Conservation (phyloP, 64 coral and sea anemone genomes). For the Orbicella faveolata region DNA sequence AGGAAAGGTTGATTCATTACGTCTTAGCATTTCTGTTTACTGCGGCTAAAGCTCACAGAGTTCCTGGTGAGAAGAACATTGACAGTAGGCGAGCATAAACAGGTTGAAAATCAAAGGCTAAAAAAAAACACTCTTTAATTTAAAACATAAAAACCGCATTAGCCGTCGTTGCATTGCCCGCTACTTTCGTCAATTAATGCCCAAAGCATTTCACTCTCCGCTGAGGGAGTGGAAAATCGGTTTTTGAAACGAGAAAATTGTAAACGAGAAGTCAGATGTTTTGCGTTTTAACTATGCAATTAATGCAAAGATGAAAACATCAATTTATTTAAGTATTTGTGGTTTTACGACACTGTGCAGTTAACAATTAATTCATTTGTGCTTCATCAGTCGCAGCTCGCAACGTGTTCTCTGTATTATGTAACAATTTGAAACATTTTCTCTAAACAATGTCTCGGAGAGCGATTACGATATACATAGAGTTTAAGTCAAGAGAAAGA, state of each 20-base stretch:
- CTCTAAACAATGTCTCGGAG: background rate
- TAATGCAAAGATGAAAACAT: background rate
- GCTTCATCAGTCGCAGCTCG: background rate
- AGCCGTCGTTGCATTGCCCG: background rate
- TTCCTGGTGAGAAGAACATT: too few species aligned
- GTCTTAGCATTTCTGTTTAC: background rate
- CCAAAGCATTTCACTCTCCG: background rate
- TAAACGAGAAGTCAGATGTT: slow-evolving; percentile 5
- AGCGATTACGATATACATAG: background rate
- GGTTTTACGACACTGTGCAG: background rate
- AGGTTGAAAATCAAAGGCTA: too few species aligned
- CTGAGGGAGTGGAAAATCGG: background rate
- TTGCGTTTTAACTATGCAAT: background rate
- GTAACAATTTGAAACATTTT: slow-evolving; percentile 29
- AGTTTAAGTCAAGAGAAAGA: background rate
- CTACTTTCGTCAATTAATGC: background rate
- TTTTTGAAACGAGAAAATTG: background rate
- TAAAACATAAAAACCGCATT: background rate
- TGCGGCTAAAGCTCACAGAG: background rate
- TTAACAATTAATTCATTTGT: background rate
- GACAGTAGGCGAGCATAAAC: too few species aligned
- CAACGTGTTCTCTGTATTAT: slow-evolving; percentile 35
- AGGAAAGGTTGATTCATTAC: background rate
- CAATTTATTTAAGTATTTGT: slow-evolving; percentile 4
- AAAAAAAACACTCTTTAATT: background rate